A percentile compares a stretch with the other conserved stretches of the same genome.
Conservation (phyloP, 92 coral and sea anemone species). For the Siderastrea siderea region DNA sequence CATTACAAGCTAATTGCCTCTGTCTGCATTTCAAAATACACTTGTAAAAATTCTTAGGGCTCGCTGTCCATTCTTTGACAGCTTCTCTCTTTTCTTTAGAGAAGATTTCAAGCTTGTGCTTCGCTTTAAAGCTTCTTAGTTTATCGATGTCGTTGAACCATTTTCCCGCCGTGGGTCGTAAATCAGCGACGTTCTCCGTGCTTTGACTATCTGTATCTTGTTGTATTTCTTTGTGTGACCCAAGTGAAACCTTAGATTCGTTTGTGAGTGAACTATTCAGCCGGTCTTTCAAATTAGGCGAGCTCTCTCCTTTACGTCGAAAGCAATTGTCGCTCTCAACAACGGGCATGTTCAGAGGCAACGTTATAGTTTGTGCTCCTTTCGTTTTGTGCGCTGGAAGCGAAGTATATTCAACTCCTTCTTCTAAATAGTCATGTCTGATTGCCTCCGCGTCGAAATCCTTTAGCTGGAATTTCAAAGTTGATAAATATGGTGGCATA, state of each 20-base stretch:
- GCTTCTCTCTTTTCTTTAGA: slow-evolving; percentile 23
- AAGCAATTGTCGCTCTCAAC: slow-evolving; percentile 35
- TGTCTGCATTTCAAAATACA: slow-evolving; percentile 65
- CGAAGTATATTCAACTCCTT: slow-evolving; percentile 60
- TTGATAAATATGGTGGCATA: slow-evolving; percentile 56
- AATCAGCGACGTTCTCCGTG: slow-evolving; percentile 3
- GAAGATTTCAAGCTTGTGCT: slow-evolving; percentile 24
- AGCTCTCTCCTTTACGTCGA: slow-evolving; percentile 35
- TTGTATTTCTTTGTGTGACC: slow-evolving; percentile 21
- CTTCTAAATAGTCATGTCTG: slow-evolving; percentile 71
- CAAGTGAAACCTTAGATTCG: slow-evolving; percentile 14
- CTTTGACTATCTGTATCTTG: not conserved
- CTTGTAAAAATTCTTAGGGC: slow-evolving; percentile 70
- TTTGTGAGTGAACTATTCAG: slow-evolving; percentile 8
- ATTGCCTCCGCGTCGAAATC: slow-evolving; percentile 22
- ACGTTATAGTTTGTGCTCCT: slow-evolving; percentile 57
- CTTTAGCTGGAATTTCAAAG: slow-evolving; percentile 49
- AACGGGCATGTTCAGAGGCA: slow-evolving; percentile 68
- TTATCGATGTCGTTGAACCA: slow-evolving; percentile 77
- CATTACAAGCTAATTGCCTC: slow-evolving; percentile 31
- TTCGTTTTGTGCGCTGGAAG: slow-evolving; percentile 47
- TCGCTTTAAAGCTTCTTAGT: slow-evolving; percentile 51
- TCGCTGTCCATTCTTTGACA: slow-evolving; percentile 55
- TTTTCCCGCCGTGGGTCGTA: slow-evolving; percentile 28
- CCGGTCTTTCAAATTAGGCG: slow-evolving; percentile 19